Base-by-base conservation (phyloP, 2,888 invertebrate genomes). In the Ommatoiulus sabulosus region DNA sequence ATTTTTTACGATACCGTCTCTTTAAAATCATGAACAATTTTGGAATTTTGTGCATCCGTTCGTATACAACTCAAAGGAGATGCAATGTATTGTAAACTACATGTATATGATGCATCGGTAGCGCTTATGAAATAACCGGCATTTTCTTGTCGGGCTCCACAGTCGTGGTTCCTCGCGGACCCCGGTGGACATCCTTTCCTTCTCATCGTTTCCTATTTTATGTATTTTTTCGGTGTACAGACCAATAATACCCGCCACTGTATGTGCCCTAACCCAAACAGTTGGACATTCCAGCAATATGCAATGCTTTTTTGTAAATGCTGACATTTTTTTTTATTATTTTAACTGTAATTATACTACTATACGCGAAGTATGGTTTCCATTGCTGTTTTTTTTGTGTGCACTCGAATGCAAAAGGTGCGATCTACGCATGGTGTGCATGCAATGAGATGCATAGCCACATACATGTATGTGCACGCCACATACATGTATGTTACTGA, bases 211-310 rank as follows among this genome's bases (percentile, higher is more conserved):
- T n/a, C 63, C 63, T 20, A 63, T 63, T 63, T 63, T 63, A 20
- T 63, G 63, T 63, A 63, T 63, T 63, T 35, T 35, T 63, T 63
- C 63, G n/a, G n/a, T 63, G 63, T 63, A 63, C 63, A 17, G 20
- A 63, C 20, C 63, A 63, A 63, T 63, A 63, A 20, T 17, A 20
- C 7, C 63, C 57, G 6, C 15, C 15, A 63, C 20, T n/a, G 20
- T 4, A 63, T 35, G 35, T 35, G 35, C 35, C n/a, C 63, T 20
- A 20, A n/a, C 63, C n/a, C n/a, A 3, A 20, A 63, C 17, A 63
- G 63, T 63, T 63, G 63, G 63, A 63, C 63, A 63, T 63, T 63
- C 63, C 63, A 63, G 63, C 63, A 63, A 63, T 63, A 63, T 63
- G 63, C 63, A 63, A 63, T n/a, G 63, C 6, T 5, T 63, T 63